Evolutionary conservation across 2,797 vertebrate species (phyloP).

Genomic region (Cheirogaleus major): DNA sequence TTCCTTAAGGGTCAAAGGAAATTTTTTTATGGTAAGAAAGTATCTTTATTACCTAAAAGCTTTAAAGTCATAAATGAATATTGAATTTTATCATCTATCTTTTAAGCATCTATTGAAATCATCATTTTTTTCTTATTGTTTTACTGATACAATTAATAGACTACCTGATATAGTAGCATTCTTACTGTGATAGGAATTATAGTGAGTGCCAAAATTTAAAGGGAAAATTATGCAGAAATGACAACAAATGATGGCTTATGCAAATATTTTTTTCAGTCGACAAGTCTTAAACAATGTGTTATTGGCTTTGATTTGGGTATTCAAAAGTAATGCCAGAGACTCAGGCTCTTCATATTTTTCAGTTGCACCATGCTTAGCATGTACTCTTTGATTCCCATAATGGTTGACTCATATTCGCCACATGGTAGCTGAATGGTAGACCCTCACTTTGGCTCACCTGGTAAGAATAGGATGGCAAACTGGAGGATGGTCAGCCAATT

Average conservation of each 20-base stretch:
- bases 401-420: neutral
- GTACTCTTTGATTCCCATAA: neutral
- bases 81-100: neutral
- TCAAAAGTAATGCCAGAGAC: neutral
- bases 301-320: neutral
- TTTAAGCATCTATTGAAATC: neutral
- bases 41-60: neutral
- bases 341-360: neutral
- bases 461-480: neutral
- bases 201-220: neutral
- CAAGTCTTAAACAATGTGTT: neutral
- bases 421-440: neutral
- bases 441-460: neutral
- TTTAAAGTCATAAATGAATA: neutral
- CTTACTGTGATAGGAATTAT: neutral
- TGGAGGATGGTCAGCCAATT: neutral
- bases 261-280: neutral
- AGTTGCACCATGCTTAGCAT: neutral
- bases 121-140: neutral
- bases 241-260: neutral
- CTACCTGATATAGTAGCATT: neutral
- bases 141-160: neutral
- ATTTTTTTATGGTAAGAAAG: neutral
- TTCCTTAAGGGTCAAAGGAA: neutral
- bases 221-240: neutral